Base-by-base conservation (phyloP, 2,797 vertebrate species). In the Sebastes trivittatus region DNA sequence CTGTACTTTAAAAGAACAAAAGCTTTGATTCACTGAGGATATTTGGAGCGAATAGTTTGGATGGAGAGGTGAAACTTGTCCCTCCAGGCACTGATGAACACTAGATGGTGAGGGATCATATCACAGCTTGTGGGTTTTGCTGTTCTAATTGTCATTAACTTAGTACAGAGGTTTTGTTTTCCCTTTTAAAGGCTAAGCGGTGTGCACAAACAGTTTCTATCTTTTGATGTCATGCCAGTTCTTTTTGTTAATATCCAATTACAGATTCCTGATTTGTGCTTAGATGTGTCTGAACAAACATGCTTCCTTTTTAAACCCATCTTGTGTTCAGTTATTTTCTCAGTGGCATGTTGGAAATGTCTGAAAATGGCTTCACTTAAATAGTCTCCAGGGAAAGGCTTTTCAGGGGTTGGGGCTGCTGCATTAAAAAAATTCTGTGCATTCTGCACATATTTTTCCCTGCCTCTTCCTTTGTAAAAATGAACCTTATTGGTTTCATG, bases 401-500 rank as follows among this genome's bases (percentile, higher is more conserved):
- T 94, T 93, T 92, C 88, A 90, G 83, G 82, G 92, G 90, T 88
- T 90, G 89, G 87, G 87, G 87, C 78, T 89, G 89, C 89, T 87
- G 92, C 91, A 93, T 95, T 82, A 92, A 92, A 92, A 86, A 89
- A 91, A 93, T 75, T 89, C 91, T 92, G 92, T 94, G 90, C 86
- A 90, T 93, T 93, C 86, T 94, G 85, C 91, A 92, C 93, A 92
- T 93, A 93, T 95, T 94, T 91, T 91, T 83, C 20, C 81, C 82
- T 82, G 77, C 84, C 80, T 84, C 80, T 84, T 86, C 85, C 84
- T 91, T 93, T 94, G 90, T 91, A 93, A 94, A 95, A 94, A 92
- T 84, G 86, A 94, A 94, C 93, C 90, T 94, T 95, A 94, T 94
- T 95, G 93, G 92, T 92, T 91, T 92, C 89, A 96, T 96, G 95